Conservation (phyloP, 2,888 invertebrate species). For the Abscondita cerata region DNA sequence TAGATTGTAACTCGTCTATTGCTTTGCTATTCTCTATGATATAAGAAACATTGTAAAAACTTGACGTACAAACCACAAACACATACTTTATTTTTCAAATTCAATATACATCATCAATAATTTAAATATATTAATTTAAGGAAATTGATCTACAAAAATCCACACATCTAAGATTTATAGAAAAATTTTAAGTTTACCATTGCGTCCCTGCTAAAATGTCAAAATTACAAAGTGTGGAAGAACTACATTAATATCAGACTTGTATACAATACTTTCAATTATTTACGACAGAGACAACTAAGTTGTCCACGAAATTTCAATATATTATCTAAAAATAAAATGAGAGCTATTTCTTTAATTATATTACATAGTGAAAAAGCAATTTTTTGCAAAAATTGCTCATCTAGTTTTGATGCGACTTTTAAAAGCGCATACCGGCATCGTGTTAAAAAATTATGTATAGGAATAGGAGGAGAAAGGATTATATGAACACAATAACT, state of each 20-base stretch:
- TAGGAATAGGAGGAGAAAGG: no score
- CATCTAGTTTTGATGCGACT: no score
- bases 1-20: no score
- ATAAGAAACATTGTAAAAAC: no score
- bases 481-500: no score
- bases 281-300: background rate
- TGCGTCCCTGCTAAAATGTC: background rate
- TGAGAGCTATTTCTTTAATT: background rate
- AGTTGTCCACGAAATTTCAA: background rate
- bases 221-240: slow-evolving; percentile 23
- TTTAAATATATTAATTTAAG: background rate
- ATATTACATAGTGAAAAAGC: no score
- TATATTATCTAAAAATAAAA: slow-evolving; percentile 1
- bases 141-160: background rate
- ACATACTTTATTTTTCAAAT: slow-evolving; percentile 6
- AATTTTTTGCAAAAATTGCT: no score
- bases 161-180: slow-evolving; percentile 2
- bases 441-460: no score
- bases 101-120: background rate
- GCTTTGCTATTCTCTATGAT: no score
- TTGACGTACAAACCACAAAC: no score
- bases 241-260: slow-evolving; percentile 29
- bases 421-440: no score
- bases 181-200: background rate
- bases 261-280: slow-evolving; percentile 20